These are phyloP conservation scores for Bombylius major DNA, from an alignment of 2,888 invertebrate species.

Conservation along the genomic window DNA sequence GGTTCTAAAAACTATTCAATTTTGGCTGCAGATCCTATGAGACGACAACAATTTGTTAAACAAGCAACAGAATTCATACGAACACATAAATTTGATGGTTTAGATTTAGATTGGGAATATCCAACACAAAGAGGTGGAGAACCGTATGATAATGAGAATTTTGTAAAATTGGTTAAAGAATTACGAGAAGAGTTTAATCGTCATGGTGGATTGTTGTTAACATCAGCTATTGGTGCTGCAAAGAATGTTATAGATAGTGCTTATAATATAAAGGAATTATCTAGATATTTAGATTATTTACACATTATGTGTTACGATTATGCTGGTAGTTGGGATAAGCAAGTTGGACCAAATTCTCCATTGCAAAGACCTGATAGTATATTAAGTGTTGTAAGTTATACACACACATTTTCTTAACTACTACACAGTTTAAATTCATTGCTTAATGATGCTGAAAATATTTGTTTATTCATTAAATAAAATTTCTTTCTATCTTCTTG, in stretches of 20 bases:
- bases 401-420: neutral
- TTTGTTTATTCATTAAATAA: no score
- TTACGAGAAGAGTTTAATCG: conserved; percentile 56
- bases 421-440: no score
- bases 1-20: conserved; percentile 47
- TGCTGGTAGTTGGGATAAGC: conserved; percentile 70
- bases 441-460: no score
- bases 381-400: conserved; percentile 53
- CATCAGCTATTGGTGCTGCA: conserved; percentile 72
- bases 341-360: conserved; percentile 68
- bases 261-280: conserved; percentile 61
- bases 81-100: conserved; percentile 34
- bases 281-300: conserved; percentile 54
- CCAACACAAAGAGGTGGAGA: conserved; percentile 64
- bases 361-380: conserved; percentile 40
- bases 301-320: conserved; percentile 87
- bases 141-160: conserved; percentile 63
- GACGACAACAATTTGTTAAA: conserved; percentile 52
- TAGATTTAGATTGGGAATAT: conserved; percentile 66
- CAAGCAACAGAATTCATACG: conserved; percentile 55
- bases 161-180: conserved; percentile 65
- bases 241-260: conserved; percentile 60
- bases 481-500: neutral
- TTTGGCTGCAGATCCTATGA: conserved; percentile 50
- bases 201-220: conserved; percentile 54